Percentiles rank a stretch among this genome's conserved stretches.
phyloP scores from a whole-genome alignment of 2,888 invertebrate genomes.

The Tinea trinotella region DNA sequence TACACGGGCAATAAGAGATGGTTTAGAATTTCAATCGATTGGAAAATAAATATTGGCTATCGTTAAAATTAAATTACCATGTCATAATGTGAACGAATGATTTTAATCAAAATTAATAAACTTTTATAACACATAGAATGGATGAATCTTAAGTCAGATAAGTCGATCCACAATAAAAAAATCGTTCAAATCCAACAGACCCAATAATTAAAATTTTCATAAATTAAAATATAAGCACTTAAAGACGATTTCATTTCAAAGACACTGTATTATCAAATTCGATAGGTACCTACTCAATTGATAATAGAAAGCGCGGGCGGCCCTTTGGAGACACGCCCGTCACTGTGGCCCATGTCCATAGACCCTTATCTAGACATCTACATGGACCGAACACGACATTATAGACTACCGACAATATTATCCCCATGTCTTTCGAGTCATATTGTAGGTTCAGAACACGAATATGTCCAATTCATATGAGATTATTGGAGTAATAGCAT shows the following conservation, averaged over 20 bases:
- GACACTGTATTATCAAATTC: slow-evolving; percentile 14
- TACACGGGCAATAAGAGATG: slow-evolving; percentile 26
- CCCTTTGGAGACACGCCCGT: slow-evolving; percentile 29
- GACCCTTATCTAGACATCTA: slow-evolving; percentile 54
- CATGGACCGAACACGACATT: slow-evolving; percentile 43
- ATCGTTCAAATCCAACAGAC: no score
- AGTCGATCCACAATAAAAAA: no score
- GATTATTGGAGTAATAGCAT: neutral
- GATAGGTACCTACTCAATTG: slow-evolving; percentile 10
- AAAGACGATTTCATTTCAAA: no score
- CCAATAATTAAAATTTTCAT: no score
- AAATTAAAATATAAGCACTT: no score
- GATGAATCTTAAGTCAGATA: no score
- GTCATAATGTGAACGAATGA: slow-evolving; percentile 7
- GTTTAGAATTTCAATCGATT: slow-evolving; percentile 13
- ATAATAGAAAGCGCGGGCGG: slow-evolving; percentile 19
- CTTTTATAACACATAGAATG: no score
- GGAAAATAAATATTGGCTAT: slow-evolving; percentile 7
- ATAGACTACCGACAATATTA: slow-evolving; percentile 45
- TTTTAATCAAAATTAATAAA: no score
- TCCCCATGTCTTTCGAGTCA: slow-evolving; percentile 6
- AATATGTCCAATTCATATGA: slow-evolving; percentile 9
- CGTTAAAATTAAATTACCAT: slow-evolving; percentile 18
- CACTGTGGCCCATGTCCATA: slow-evolving; percentile 30
- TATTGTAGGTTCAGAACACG: slow-evolving; percentile 13